Conservation (phyloP, 2,113 vertebrate species). For the Pongo pygmaeus region DNA sequence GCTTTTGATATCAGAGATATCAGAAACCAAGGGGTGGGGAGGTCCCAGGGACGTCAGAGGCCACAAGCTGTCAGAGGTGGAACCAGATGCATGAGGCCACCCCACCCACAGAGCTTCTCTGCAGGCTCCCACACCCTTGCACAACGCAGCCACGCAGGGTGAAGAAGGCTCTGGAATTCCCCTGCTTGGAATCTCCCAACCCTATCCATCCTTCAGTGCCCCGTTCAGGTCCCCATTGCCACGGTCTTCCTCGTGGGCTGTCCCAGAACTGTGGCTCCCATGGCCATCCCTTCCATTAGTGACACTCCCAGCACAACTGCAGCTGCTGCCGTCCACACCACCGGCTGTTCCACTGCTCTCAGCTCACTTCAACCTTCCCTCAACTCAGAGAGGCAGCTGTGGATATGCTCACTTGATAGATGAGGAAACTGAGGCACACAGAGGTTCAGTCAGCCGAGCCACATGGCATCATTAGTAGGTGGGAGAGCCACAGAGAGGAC, state of each 20-base stretch:
- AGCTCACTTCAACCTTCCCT: background rate
- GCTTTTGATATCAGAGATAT: background rate
- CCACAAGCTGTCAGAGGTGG: background rate
- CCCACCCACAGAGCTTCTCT: background rate
- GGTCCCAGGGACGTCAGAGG: background rate
- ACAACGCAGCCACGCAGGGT: fast-evolving
- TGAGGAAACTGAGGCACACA: background rate
- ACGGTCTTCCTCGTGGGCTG: background rate
- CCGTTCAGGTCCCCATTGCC: background rate
- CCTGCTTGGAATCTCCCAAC: background rate
- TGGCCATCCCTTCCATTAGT: background rate
- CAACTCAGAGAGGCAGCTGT: fast-evolving
- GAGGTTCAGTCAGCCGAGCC: fast-evolving
- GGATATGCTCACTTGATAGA: fast-evolving
- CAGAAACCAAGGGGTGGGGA: background rate
- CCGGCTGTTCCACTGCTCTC: fast-evolving
- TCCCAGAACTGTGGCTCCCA: background rate
- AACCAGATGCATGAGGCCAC: background rate
- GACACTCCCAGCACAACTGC: fast-evolving
- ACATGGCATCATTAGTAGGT: fast-evolving
- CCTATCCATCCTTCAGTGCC: background rate
- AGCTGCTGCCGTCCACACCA: fast-evolving
- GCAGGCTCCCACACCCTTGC: background rate
- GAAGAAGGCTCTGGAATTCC: background rate
- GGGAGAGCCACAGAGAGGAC: fast-evolving